phyloP scores from a whole-genome alignment of 2,888 invertebrate species.

The Thymelicus lineola region DNA sequence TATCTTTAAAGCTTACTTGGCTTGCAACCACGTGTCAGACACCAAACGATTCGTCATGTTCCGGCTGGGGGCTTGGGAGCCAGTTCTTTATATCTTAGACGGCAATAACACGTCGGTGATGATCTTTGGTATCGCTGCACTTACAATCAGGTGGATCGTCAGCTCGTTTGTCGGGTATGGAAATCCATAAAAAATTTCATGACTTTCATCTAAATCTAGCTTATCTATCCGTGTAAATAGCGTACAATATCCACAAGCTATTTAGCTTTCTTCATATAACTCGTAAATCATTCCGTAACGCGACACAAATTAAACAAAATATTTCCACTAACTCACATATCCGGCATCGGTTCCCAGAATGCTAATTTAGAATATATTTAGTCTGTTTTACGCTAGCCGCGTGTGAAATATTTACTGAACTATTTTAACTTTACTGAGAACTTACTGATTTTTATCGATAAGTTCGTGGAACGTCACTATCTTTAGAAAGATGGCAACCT shows the following conservation, averaged over 20 bases:
- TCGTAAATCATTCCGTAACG: not conserved
- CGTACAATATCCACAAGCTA: not conserved
- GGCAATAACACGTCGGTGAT: too few relatives aligned
- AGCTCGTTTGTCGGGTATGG: too few relatives aligned
- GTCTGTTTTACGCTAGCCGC: constrained; percentile 1
- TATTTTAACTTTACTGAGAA: constrained; percentile 5
- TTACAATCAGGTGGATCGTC: too few relatives aligned
- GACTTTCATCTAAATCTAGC: too few relatives aligned
- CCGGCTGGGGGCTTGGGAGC: too few relatives aligned
- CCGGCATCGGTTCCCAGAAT: constrained; percentile 9
- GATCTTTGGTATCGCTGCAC: too few relatives aligned
- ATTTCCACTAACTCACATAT: constrained; percentile 7
- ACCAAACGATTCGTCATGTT: too few relatives aligned
- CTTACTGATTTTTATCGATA: constrained; percentile 13
- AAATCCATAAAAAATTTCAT: too few relatives aligned
- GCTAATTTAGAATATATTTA: constrained; percentile 15
- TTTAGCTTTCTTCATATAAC: not conserved
- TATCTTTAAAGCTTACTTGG: too few relatives aligned
- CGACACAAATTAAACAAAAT: constrained; percentile 11
- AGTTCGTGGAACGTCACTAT: constrained; percentile 9
- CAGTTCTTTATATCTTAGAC: too few relatives aligned
- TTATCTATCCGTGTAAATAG: not conserved
- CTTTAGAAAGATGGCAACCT: not conserved
- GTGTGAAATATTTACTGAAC: constrained; percentile 14
- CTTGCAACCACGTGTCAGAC: too few relatives aligned